Evolutionary conservation across 2,888 invertebrate genomes (phyloP), one percentile per base, ranked within the genome.

Genomic region (Thecophora atra): DNA sequence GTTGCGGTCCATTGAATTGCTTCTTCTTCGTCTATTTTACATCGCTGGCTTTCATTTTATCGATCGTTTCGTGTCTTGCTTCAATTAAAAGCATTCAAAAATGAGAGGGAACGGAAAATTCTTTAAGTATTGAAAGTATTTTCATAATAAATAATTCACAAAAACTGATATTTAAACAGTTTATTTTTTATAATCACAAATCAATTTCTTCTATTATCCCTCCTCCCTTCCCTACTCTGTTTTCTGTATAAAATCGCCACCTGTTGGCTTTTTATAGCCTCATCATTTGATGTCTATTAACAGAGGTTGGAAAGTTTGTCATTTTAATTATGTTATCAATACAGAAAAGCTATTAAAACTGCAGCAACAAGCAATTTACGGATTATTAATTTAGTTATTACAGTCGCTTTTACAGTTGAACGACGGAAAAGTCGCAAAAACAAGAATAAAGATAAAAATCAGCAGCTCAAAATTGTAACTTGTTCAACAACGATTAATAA

Each of bases 1-100:
- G 76, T 75, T 78, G 76, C 74, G 79, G 78, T 78, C 78, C 77
- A 79, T 78, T 78, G 78, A 77, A 72, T 78, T 74, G 65, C 68
- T 62, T 70, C 21, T 66, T 52, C 60, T 54, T 56, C 62, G 17
- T 17, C 37, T 47, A 47, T 30, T 44, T 47, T n/a, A n/a, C n/a
- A n/a, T n/a, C 68, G 17, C 15, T 56, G 56, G 5, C 4, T 15
- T 68, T 24, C 30, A 19, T 56, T 2, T 67, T 15, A 30, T 28
- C 15, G 11, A 8, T 54, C 37, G 37, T 37, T 37, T 37, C 3
- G 6, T 37, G 6, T 37, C 11, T 37, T 37, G 37, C 37, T 37
- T 37, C 11, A 2, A 37, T 37, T 37, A 37, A n/a, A n/a, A n/a
- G n/a, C n/a, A n/a, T n/a, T n/a, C n/a, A n/a, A n/a, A n/a, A n/a